Conservation (phyloP, 2,888 invertebrate genomes). For the Cataglyphis livida region DNA sequence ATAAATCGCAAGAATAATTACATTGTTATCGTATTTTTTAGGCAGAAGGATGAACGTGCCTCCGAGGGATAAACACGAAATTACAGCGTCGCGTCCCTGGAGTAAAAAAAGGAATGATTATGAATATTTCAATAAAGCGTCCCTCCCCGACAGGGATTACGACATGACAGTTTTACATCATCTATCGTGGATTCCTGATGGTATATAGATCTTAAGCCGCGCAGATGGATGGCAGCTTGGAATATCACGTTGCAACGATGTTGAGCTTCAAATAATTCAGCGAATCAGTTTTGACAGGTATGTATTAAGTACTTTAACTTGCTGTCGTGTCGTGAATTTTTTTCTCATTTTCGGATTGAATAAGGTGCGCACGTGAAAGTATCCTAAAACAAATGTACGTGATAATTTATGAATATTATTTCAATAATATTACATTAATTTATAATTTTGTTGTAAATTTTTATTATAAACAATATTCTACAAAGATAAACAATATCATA, state of each 20-base stretch:
- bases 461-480: background rate
- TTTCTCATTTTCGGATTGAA: conserved; percentile 14
- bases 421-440: conserved; percentile 3
- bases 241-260: conserved; percentile 18
- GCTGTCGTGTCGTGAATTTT: background rate
- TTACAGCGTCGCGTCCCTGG: conserved; percentile 42
- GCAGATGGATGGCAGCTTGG: conserved; percentile 17
- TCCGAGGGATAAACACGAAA: conserved; percentile 46
- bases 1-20: conserved; percentile 36
- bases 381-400: background rate
- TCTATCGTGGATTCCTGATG: conserved; percentile 24
- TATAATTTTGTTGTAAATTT: background rate
- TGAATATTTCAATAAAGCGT: conserved; percentile 73
- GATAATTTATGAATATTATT: background rate
- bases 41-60: conserved; percentile 16
- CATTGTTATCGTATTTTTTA: conserved; percentile 59
- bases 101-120: conserved; percentile 54
- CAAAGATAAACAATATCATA: background rate
- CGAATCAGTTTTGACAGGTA: conserved; percentile 37
- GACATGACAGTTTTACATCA: conserved; percentile 50
- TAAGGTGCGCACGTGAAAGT: background rate
- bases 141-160: conserved; percentile 36
- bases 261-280: conserved; percentile 36
- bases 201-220: background rate
- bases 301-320: conserved; percentile 18